These are phyloP conservation scores for Dromius quadrimaculatus DNA, from an alignment of 2,888 invertebrate species.

Conservation along the genomic window DNA sequence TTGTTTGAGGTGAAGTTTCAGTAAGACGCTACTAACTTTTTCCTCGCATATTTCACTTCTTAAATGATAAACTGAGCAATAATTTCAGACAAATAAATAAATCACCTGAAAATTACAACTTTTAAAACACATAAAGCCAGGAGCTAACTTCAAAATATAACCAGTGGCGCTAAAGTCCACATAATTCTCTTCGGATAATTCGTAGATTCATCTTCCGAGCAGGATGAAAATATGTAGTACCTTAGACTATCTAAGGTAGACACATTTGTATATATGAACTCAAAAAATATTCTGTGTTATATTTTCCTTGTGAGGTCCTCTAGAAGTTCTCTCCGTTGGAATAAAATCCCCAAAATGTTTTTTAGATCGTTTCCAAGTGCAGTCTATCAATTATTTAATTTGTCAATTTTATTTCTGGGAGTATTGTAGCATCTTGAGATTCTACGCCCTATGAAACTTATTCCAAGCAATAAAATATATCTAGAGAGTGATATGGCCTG, in stretches of 20 bases:
- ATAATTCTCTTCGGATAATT: slow-evolving; percentile 32
- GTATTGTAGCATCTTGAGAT: too few relatives aligned
- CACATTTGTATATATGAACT: not conserved
- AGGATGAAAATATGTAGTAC: slow-evolving; percentile 7
- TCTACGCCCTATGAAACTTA: too few relatives aligned
- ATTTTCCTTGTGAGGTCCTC: too few relatives aligned
- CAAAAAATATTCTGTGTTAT: too few relatives aligned
- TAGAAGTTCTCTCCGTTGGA: too few relatives aligned
- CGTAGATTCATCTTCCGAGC: slow-evolving; percentile 16
- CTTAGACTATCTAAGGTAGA: not conserved
- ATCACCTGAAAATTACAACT: slow-evolving; percentile 26
- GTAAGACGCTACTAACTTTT: not conserved
- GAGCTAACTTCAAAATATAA: slow-evolving; percentile 14
- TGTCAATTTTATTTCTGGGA: too few relatives aligned
- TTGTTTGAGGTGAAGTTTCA: not conserved
- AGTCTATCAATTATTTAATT: too few relatives aligned
- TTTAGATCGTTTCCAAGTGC: too few relatives aligned
- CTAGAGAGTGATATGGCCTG: too few relatives aligned
- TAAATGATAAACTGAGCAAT: slow-evolving; percentile 22
- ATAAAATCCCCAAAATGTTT: too few relatives aligned
- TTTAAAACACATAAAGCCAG: slow-evolving; percentile 18
- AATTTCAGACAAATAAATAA: slow-evolving; percentile 22
- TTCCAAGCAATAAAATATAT: too few relatives aligned
- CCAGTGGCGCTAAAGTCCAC: slow-evolving; percentile 19
- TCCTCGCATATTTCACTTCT: not conserved